Evolutionary conservation across 2,797 vertebrate genomes (phyloP).

Genomic region (Columba guinea): DNA sequence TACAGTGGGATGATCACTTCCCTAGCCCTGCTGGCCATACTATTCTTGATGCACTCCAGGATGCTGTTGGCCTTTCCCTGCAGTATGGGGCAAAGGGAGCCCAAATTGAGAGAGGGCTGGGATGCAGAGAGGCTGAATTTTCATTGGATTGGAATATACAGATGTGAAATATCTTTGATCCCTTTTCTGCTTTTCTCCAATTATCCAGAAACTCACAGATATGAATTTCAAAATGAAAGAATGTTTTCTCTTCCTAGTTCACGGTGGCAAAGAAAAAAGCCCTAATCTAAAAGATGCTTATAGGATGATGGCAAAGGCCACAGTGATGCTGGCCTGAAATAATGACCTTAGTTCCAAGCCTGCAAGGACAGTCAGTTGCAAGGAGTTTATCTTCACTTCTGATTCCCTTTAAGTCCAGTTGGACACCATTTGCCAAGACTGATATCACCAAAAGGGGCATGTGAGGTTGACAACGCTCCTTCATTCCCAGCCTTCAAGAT

Average conservation of each 20-base stretch:
- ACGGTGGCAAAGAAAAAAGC: accelerated
- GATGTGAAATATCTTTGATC: neutral
- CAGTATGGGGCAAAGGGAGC: neutral
- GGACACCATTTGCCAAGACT: neutral
- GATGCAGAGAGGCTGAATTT: neutral
- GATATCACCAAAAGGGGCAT: neutral
- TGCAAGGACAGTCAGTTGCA: neutral
- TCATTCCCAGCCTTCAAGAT: neutral
- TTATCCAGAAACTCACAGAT: neutral
- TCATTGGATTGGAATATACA: neutral
- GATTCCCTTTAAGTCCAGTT: neutral
- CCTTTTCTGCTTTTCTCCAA: neutral
- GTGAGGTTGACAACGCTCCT: neutral
- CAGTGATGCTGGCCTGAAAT: neutral
- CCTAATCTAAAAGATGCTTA: neutral
- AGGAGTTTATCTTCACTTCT: neutral
- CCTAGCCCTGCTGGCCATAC: too few relatives aligned
- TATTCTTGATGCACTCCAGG: too few relatives aligned
- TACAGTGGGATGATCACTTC: too few relatives aligned
- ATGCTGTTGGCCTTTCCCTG: neutral
- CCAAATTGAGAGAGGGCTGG: neutral
- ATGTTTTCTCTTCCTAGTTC: neutral
- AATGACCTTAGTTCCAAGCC: neutral
- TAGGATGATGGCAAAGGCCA: neutral
- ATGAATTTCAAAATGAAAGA: neutral